Evolutionary conservation across 2,888 invertebrate genomes (phyloP).

Genomic region (Cynaeus angustus): DNA sequence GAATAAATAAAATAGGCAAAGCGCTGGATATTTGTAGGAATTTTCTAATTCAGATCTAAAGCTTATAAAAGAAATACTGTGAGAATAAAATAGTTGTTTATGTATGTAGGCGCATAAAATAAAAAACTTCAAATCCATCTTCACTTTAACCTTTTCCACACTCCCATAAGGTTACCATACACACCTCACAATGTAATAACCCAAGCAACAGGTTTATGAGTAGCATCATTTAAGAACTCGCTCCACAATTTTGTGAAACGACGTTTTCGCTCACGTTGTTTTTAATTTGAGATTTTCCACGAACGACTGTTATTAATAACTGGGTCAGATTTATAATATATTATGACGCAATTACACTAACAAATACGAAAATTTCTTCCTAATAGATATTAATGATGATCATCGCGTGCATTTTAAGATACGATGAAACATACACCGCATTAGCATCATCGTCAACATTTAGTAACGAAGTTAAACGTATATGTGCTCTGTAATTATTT

Average conservation of each 20-base stretch:
- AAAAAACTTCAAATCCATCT: neutral
- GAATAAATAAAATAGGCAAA: too few relatives aligned
- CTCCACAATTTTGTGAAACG: constrained; percentile 1
- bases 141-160: neutral
- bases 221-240: constrained; percentile 14
- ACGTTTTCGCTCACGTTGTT: constrained; percentile 2
- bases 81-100: too few relatives aligned
- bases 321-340: constrained; percentile 28
- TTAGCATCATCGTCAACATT: constrained; percentile 34
- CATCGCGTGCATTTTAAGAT: constrained; percentile 30
- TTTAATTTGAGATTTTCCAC: constrained; percentile 17
- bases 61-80: too few relatives aligned
- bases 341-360: constrained; percentile 32
- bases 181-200: constrained; percentile 9
- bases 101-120: too few relatives aligned
- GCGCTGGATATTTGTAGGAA: too few relatives aligned
- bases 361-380: constrained; percentile 34
- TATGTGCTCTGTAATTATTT: constrained; percentile 24
- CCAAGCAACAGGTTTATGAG: constrained; percentile 14
- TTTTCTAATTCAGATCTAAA: too few relatives aligned
- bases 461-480: constrained; percentile 27
- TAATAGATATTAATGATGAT: constrained; percentile 32
- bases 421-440: constrained; percentile 22
- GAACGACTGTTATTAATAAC: neutral
- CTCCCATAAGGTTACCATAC: constrained; percentile 8